Conservation (phyloP, 1,140 invertebrate genomes). For the Zeugodacus cucurbitae region DNA sequence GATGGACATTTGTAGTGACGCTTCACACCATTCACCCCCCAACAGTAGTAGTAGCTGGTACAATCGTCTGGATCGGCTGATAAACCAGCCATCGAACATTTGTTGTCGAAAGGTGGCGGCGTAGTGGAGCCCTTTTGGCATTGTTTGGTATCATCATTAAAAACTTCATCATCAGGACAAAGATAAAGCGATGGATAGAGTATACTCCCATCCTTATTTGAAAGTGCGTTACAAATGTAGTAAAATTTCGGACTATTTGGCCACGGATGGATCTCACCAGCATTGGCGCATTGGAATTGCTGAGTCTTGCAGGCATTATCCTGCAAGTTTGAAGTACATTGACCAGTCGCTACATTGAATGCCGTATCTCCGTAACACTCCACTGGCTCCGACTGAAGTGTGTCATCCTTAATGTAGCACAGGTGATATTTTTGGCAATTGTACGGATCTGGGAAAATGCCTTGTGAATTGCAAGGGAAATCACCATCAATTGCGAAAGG, state of each 20-base stretch:
- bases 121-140: constrained; percentile 47
- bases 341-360: constrained; percentile 56
- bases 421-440: constrained; percentile 66
- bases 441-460: constrained; percentile 66
- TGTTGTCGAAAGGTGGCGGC: constrained; percentile 30
- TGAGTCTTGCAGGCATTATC: constrained; percentile 51
- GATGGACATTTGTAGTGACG: constrained; percentile 54
- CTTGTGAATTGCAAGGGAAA: constrained; percentile 62
- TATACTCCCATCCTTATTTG: constrained; percentile 56
- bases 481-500: constrained; percentile 60
- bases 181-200: constrained; percentile 63
- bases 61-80: constrained; percentile 53
- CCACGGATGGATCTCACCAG: constrained; percentile 59
- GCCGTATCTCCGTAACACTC: constrained; percentile 60
- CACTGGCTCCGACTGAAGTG: constrained; percentile 52
- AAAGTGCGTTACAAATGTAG: constrained; percentile 63
- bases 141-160: constrained; percentile 52
- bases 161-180: constrained; percentile 60
- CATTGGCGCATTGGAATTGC: constrained; percentile 56
- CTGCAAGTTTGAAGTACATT: constrained; percentile 56
- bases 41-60: constrained; percentile 61
- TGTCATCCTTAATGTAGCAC: constrained; percentile 58
- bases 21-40: constrained; percentile 49
- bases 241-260: constrained; percentile 62
- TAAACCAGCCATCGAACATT: constrained; percentile 54